Percentiles rank a stretch among this genome's conserved stretches.
These are phyloP conservation scores for Triplophysa rosa DNA, from an alignment of 2,113 vertebrate species.

Conservation along the genomic window DNA sequence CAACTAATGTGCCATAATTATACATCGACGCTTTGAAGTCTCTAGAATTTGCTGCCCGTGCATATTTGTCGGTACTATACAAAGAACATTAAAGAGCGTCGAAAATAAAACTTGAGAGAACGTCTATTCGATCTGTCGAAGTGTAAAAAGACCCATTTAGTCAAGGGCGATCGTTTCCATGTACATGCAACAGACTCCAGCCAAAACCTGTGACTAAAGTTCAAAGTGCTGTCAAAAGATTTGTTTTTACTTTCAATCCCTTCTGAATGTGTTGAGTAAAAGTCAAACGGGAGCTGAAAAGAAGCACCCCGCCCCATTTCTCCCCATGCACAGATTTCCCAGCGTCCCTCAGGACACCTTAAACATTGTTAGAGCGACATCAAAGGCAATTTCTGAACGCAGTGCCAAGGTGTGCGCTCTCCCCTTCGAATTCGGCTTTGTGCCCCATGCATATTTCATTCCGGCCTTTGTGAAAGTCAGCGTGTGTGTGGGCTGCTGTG, in stretches of 20 bases:
- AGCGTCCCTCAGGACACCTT: constrained; percentile 21
- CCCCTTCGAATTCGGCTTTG: constrained; percentile 29
- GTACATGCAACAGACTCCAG: background rate
- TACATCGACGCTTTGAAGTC: constrained; percentile 15
- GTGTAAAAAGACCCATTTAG: constrained; percentile 5
- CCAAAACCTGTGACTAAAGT: background rate
- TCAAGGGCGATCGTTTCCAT: background rate
- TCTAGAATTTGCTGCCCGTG: constrained; percentile 18
- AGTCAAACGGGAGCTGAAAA: constrained; percentile 32
- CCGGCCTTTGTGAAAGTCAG: constrained; percentile 38
- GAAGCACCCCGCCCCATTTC: background rate
- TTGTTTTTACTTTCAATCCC: constrained; percentile 24
- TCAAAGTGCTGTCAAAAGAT: constrained; percentile 31
- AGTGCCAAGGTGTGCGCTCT: constrained; percentile 33
- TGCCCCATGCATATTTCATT: constrained; percentile 52
- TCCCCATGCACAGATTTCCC: constrained; percentile 4
- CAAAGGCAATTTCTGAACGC: constrained; percentile 52
- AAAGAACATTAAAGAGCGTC: constrained; percentile 34
- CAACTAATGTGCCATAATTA: constrained; percentile 33
- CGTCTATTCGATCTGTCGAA: background rate
- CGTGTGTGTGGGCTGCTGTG: constrained; percentile 37
- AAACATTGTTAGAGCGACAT: constrained; percentile 33
- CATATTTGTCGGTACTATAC: constrained; percentile 17
- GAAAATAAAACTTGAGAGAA: constrained; percentile 22
- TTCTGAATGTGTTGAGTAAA: constrained; percentile 35